A percentile compares a stretch with the other conserved stretches of the same genome.
phyloP scores from a whole-genome alignment of 2,797 vertebrate species.

The Perodicticus potto region DNA sequence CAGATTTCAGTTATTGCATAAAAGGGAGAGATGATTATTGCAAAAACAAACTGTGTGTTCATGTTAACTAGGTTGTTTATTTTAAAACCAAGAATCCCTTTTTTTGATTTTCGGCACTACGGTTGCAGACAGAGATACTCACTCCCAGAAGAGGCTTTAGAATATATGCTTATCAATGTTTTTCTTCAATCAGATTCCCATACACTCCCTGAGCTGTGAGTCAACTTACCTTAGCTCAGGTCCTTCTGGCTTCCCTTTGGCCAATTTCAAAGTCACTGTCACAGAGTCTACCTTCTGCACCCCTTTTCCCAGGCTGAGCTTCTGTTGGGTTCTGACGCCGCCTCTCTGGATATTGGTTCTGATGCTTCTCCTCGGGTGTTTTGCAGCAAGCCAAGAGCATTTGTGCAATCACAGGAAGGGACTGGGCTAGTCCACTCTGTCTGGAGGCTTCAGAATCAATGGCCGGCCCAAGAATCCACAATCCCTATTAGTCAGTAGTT shows the following conservation, averaged over 20 bases:
- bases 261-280: background rate
- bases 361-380: rapidly evolving
- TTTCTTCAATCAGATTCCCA: background rate
- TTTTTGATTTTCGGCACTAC: background rate
- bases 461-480: rapidly evolving
- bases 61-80: background rate
- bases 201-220: background rate
- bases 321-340: background rate
- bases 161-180: background rate
- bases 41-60: background rate
- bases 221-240: background rate
- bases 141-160: background rate
- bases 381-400: background rate
- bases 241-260: background rate
- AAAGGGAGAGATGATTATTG: background rate
- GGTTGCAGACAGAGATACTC: background rate
- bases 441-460: background rate
- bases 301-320: background rate
- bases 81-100: background rate
- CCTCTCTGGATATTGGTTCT: too few relatives aligned
- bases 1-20: background rate
- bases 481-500: background rate
- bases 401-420: rapidly evolving
- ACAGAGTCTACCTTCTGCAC: too few relatives aligned
- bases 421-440: rapidly evolving